Evolutionary conservation across 2,888 invertebrate genomes (phyloP).

Genomic region (Anorthoa munda): DNA sequence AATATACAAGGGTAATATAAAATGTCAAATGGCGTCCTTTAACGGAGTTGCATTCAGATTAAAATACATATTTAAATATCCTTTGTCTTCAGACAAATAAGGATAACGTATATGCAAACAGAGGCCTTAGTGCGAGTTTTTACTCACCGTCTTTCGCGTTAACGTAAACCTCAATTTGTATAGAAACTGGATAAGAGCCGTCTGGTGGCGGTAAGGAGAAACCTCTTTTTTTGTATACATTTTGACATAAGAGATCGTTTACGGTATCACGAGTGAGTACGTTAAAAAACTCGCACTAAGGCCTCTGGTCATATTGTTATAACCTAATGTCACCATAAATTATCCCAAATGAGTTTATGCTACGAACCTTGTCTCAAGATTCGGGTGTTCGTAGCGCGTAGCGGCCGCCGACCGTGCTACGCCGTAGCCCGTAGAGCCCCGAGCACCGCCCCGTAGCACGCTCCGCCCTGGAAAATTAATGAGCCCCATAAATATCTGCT

Average conservation of each 20-base stretch:
- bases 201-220: no score
- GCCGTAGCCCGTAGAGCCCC: constrained; percentile 53
- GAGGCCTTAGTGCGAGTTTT: no score
- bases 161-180: no score
- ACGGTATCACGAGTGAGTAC: no score
- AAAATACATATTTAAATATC: not conserved
- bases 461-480: constrained; percentile 62
- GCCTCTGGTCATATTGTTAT: no score
- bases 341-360: not conserved
- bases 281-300: no score
- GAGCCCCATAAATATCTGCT: constrained; percentile 44
- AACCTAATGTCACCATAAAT: no score
- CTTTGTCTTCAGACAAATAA: not conserved
- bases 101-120: not conserved
- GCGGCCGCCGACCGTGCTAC: constrained; percentile 60
- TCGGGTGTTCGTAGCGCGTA: constrained; percentile 54
- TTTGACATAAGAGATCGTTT: no score
- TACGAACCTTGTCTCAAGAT: constrained; percentile 35
- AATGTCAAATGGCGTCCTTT: not conserved
- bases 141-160: no score
- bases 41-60: not conserved
- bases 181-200: no score
- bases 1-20: not conserved
- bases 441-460: constrained; percentile 59
- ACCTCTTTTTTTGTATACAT: no score